These are phyloP conservation scores for Mesorhabditis spiculigera DNA, from an alignment of 2,888 invertebrate genomes.

Conservation along the genomic window DNA sequence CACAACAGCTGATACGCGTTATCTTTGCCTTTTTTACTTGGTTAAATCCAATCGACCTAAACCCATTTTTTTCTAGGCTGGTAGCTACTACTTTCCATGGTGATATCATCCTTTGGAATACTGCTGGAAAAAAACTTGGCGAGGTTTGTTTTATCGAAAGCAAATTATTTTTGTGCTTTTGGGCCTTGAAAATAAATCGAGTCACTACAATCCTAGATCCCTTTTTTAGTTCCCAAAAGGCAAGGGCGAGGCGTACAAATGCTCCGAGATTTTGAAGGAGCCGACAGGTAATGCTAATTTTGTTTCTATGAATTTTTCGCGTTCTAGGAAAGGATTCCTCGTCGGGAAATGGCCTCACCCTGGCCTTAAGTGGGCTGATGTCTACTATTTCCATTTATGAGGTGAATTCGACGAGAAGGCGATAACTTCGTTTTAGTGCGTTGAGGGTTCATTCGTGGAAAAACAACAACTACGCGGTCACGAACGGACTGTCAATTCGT, in stretches of 20 bases:
- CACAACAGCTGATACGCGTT: not conserved
- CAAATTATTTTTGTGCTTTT: slow-evolving; percentile 8
- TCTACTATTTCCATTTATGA: not conserved
- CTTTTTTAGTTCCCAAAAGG: slow-evolving; percentile 13
- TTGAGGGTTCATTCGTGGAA: too few relatives aligned
- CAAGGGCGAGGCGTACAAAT: slow-evolving; percentile 21
- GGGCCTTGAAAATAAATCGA: too few relatives aligned
- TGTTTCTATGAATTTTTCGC: not conserved
- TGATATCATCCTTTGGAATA: slow-evolving; percentile 42
- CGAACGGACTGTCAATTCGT: slow-evolving; percentile 83
- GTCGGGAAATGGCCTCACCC: slow-evolving; percentile 1
- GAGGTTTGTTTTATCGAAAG: slow-evolving; percentile 8
- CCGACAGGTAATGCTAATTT: slow-evolving; percentile 16
- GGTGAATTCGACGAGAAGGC: not conserved
- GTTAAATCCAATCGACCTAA: not conserved
- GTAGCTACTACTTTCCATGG: slow-evolving; percentile 52
- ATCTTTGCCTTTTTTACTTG: not conserved
- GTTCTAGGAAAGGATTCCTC: not conserved
- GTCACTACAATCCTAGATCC: too few relatives aligned
- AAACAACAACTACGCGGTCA: slow-evolving; percentile 74
- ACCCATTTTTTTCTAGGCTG: slow-evolving; percentile 32
- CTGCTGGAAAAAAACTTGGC: slow-evolving; percentile 27
- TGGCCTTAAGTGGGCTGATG: not conserved
- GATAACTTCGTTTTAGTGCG: too few relatives aligned
- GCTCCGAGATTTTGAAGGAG: slow-evolving; percentile 22